Evolutionary conservation across 1,140 invertebrate genomes (phyloP).

Genomic region (Drosophila repletoides): DNA sequence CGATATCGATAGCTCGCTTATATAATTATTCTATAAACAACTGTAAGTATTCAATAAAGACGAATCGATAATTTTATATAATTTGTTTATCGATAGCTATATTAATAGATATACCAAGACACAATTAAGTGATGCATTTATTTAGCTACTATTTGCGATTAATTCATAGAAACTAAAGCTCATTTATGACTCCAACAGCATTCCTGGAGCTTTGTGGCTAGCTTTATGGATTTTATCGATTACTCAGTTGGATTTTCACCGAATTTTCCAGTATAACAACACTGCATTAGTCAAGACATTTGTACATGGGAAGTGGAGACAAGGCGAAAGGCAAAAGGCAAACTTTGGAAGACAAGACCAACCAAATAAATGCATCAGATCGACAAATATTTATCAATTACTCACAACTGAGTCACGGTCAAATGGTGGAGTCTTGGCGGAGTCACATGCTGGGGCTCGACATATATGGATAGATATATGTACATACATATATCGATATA

Average conservation of each 20-base stretch:
- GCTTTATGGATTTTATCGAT: slow-evolving; percentile 10
- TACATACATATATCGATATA: neutral
- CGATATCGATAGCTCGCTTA: neutral
- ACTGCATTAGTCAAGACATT: slow-evolving; percentile 33
- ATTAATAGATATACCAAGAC: no score
- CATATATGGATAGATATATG: neutral
- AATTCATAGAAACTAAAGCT: neutral
- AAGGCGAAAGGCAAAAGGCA: slow-evolving; percentile 13
- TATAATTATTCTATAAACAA: neutral
- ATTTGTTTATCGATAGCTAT: slow-evolving; percentile 1
- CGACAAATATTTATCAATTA: slow-evolving; percentile 62
- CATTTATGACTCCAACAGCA: neutral
- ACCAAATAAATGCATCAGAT: slow-evolving; percentile 55
- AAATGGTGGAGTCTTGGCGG: slow-evolving; percentile 23
- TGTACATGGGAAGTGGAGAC: slow-evolving; percentile 26
- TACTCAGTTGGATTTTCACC: slow-evolving; percentile 13
- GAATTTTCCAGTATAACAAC: neutral
- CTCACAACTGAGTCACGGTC: slow-evolving; percentile 69
- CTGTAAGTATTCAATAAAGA: no score
- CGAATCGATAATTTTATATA: no score
- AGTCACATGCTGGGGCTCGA: slow-evolving; percentile 11
- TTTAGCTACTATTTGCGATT: no score
- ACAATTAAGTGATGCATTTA: no score
- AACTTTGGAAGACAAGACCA: slow-evolving; percentile 21
- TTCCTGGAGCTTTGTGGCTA: neutral